A percentile compares a stretch with the other conserved stretches of the same genome.
phyloP scores from a whole-genome alignment of 2,797 vertebrate genomes.

The Coluber constrictor region DNA sequence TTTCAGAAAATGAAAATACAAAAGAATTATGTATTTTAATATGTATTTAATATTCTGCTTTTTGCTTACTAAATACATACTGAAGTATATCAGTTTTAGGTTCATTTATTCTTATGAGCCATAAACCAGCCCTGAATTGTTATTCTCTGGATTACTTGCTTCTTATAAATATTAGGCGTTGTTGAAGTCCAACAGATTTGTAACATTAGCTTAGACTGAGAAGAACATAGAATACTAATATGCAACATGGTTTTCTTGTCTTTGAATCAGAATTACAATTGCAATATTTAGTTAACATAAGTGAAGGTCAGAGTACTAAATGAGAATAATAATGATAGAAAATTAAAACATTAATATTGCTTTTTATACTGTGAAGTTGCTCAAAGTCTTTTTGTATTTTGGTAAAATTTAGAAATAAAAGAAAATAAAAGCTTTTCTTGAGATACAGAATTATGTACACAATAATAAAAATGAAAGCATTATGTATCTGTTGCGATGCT shows the following conservation, averaged over 20 bases:
- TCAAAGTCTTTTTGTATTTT: slow-evolving; percentile 19
- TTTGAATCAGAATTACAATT: slow-evolving; percentile 34
- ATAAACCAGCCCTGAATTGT: not conserved
- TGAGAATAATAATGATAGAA: slow-evolving; percentile 28
- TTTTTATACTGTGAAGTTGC: slow-evolving; percentile 23
- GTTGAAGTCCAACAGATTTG: not conserved
- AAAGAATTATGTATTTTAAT: slow-evolving; percentile 2
- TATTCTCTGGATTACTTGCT: not conserved
- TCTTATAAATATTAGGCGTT: not conserved
- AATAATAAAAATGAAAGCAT: slow-evolving; percentile 28
- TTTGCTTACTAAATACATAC: not conserved
- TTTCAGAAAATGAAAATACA: not conserved
- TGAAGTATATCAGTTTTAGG: not conserved
- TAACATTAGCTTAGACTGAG: not conserved
- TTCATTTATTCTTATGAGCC: slow-evolving; percentile 3
- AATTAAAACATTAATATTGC: slow-evolving; percentile 3
- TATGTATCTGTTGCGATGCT: not conserved
- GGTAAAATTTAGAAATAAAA: not conserved
- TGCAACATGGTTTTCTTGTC: not conserved
- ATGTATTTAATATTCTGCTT: not conserved
- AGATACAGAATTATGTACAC: slow-evolving; percentile 20
- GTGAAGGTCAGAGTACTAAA: slow-evolving; percentile 42
- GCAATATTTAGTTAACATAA: slow-evolving; percentile 47
- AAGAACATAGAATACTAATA: slow-evolving; percentile 10
- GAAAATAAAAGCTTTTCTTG: slow-evolving; percentile 33